phyloP scores from a whole-genome alignment of 1,140 invertebrate genomes.

The Pogonomyrmex barbatus region DNA sequence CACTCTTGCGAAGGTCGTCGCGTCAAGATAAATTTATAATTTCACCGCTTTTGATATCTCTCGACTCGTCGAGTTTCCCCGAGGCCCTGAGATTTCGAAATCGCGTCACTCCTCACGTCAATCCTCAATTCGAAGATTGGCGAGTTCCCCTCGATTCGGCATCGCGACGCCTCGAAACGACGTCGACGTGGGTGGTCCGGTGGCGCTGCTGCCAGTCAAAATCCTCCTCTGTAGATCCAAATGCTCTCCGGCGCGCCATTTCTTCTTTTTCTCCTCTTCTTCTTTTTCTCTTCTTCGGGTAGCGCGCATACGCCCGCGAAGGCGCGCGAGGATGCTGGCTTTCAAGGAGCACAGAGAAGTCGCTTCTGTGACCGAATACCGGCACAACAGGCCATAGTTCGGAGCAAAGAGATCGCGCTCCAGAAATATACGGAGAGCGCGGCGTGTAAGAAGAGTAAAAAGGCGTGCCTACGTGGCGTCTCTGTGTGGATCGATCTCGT shows the following conservation, averaged over 20 bases:
- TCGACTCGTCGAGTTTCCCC: neutral
- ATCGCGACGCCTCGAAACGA: slow-evolving; percentile 62
- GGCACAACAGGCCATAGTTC: slow-evolving; percentile 70
- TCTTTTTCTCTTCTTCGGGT: neutral
- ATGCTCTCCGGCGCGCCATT: slow-evolving; percentile 61
- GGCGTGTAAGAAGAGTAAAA: slow-evolving; percentile 71
- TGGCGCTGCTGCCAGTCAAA: slow-evolving; percentile 76
- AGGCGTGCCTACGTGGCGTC: slow-evolving; percentile 65
- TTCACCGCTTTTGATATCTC: neutral
- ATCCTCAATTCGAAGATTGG: slow-evolving; percentile 16
- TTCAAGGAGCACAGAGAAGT: slow-evolving; percentile 67
- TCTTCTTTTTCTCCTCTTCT: slow-evolving; percentile 17
- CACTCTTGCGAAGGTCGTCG: neutral
- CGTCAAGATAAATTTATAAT: neutral
- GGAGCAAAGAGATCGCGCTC: slow-evolving; percentile 69
- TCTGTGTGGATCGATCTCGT: slow-evolving; percentile 75
- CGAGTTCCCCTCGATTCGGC: slow-evolving; percentile 18
- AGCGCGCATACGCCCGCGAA: neutral
- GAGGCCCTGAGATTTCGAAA: neutral
- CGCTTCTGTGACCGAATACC: slow-evolving; percentile 59
- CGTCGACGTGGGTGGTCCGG: slow-evolving; percentile 76
- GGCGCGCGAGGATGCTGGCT: slow-evolving; percentile 44
- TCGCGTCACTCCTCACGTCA: neutral
- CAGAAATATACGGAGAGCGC: slow-evolving; percentile 71
- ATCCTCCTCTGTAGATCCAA: slow-evolving; percentile 64